Evolutionary conservation across 2,113 vertebrate genomes (phyloP), one percentile per base, ranked within the genome.

Genomic region (Haemorhous mexicanus): DNA sequence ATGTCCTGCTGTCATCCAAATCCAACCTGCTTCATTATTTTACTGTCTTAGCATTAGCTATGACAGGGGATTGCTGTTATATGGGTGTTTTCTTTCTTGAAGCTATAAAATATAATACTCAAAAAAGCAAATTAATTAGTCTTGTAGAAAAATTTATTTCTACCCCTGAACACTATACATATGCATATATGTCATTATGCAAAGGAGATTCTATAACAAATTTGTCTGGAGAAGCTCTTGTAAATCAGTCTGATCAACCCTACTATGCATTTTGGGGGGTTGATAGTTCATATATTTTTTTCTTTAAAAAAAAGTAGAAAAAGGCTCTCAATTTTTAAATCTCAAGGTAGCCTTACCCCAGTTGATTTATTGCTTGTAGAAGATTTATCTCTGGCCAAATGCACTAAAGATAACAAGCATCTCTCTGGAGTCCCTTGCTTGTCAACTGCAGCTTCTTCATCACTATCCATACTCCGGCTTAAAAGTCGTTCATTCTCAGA

Each of bases 401-500:
- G 99, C 28, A 99, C 99, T 93, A 99, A 97, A 0, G 99, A 99
- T 84, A 99, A 96, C 92, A 99, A 97, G 86, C 99, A 99, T 75
- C 99, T 98, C 94, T 99, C 99, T 0, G 98, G 97, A 23, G 97
- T 98, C 14, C 98, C 99, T 93, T 99, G 99, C 90, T 99, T 99
- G 88, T 99, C 99, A 11, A 98, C 96, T 4, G 99, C 98, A 1
- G 98, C 98, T 93, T 99, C 99, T 95, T 99, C 99, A 5, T 99
- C 99, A 1, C 99, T 99, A 96, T 99, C 99, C 33, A 99, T 99
- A 83, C 99, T 99, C 20, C 99, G 98, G 80, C 99, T 99, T 96
- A 99, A 41, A 90, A 99, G 98, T 97, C 99, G 98, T 96, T 99
- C 99, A 6, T 99, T 99, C 96, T 99, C 99, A 2, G 99, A 99